Evolutionary conservation across 2,113 vertebrate species (phyloP).

Genomic region (Hemiprocne comata): DNA sequence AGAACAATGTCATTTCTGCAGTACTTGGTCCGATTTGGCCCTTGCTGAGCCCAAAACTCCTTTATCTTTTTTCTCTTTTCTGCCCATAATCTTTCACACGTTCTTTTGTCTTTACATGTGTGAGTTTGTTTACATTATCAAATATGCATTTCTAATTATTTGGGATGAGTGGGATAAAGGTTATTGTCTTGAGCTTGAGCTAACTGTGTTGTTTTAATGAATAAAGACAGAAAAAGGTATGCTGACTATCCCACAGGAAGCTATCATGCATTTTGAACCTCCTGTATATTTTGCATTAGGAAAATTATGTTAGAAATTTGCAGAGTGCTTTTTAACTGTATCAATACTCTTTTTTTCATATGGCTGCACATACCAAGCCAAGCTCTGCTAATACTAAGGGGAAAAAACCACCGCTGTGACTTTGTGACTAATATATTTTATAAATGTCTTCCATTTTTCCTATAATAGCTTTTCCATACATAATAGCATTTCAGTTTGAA

Average conservation of each 20-base stretch:
- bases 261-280: not conserved
- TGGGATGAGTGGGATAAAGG: not conserved
- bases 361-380: not conserved
- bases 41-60: not conserved
- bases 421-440: slow-evolving; percentile 58
- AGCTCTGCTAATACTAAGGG: not conserved
- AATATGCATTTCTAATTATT: not conserved
- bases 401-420: not conserved
- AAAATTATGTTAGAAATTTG: slow-evolving; percentile 55
- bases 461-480: slow-evolving; percentile 60
- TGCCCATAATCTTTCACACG: not conserved
- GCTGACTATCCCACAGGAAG: slow-evolving; percentile 22
- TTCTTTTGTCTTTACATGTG: not conserved
- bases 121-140: not conserved
- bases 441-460: slow-evolving; percentile 39
- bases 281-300: slow-evolving; percentile 28
- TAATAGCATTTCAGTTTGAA: slow-evolving; percentile 53
- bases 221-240: not conserved
- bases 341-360: slow-evolving; percentile 43
- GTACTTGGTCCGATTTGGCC: not conserved
- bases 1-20: not conserved
- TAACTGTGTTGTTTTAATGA: not conserved
- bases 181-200: not conserved
- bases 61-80: slow-evolving; percentile 2
- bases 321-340: not conserved